phyloP scores from a whole-genome alignment of 1,140 invertebrate genomes.

The Paraescarpia echinospica region DNA sequence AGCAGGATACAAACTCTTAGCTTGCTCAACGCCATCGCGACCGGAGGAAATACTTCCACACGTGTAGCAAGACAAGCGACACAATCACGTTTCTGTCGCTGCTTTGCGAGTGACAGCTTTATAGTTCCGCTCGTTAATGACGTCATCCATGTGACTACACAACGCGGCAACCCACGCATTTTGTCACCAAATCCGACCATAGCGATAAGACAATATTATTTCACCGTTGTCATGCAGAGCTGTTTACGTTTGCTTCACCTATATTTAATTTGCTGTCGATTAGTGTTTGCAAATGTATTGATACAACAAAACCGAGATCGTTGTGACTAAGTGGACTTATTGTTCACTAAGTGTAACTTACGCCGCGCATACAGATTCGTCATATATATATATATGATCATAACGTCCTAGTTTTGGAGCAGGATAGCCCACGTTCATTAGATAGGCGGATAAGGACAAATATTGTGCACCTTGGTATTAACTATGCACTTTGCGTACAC shows the following conservation, averaged over 20 bases:
- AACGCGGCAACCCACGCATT: background rate
- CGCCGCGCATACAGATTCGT: too few species aligned
- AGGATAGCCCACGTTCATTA: too few species aligned
- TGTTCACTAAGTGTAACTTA: too few species aligned
- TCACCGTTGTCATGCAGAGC: background rate
- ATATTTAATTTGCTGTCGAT: background rate
- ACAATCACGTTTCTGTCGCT: background rate
- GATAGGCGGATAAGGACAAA: too few species aligned
- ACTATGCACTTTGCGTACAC: too few species aligned
- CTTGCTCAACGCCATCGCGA: background rate
- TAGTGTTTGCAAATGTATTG: background rate
- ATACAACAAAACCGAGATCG: background rate
- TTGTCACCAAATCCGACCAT: background rate
- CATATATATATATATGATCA: too few species aligned
- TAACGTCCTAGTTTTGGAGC: too few species aligned
- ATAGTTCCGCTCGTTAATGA: too few species aligned
- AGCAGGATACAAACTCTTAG: background rate
- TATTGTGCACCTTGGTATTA: too few species aligned
- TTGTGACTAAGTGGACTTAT: too few species aligned
- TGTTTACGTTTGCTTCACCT: background rate
- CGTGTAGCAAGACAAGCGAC: background rate
- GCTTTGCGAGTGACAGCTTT: background rate
- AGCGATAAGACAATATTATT: background rate
- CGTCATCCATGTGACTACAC: too few species aligned
- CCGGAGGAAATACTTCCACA: background rate